Evolutionary conservation across 1,140 invertebrate genomes (phyloP).

Genomic region (Drosophila busckii): DNA sequence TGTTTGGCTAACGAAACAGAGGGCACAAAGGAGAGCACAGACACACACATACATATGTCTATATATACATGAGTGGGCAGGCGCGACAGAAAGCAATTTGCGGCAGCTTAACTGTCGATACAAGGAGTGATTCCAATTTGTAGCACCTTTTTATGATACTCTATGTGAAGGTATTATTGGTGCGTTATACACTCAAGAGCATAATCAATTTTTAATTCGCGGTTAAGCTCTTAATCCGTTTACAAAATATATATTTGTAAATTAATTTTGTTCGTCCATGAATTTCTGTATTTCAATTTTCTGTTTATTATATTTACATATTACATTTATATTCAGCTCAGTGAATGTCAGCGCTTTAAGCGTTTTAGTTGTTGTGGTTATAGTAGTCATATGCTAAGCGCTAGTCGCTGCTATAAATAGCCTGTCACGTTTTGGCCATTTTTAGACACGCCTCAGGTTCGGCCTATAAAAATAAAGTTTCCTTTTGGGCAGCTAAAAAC

Average conservation of each 20-base stretch:
- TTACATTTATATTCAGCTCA: no score
- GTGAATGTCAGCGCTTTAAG: no score
- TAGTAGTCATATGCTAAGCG: constrained; percentile 29
- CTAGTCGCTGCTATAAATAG: constrained; percentile 57
- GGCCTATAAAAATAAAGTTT: constrained; percentile 62
- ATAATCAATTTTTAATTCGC: no score
- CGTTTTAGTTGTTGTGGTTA: constrained; percentile 10
- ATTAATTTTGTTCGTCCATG: no score
- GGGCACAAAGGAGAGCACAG: neutral
- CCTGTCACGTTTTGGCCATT: constrained; percentile 54
- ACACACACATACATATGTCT: constrained; percentile 12
- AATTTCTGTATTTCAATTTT: no score
- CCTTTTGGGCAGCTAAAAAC: constrained; percentile 66
- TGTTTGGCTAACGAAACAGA: constrained; percentile 9
- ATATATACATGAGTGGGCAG: constrained; percentile 4
- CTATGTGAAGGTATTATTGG: no score
- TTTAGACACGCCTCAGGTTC: constrained; percentile 34
- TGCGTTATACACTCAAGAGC: no score
- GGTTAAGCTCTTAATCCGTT: constrained; percentile 1
- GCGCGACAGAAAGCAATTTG: constrained; percentile 63
- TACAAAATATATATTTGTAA: no score
- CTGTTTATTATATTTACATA: no score
- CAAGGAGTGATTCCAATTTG: constrained; percentile 33
- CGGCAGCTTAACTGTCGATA: constrained; percentile 70
- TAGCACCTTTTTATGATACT: constrained; percentile 31